Base-by-base conservation (phyloP, 1,140 invertebrate species). In the Gryon sp. region DNA sequence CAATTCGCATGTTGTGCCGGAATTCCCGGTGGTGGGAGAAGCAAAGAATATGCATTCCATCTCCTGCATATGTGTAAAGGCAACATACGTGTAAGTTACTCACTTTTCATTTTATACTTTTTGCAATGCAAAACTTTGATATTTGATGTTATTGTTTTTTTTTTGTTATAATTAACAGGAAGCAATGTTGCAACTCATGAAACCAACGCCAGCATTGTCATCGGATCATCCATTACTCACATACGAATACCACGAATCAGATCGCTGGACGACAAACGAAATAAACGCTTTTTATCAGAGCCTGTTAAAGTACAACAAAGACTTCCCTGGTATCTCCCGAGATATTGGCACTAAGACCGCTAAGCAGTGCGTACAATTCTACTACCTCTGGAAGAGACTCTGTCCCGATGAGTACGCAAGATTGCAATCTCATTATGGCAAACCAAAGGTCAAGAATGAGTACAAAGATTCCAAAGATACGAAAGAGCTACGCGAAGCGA, bases 341-440 rank as follows among this genome's bases (percentile, higher is more conserved):
- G 94, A 97, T 89, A 95, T 98, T 80, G 92, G 91, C 80, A 94
- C 93, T 15, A 99, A 99, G 91, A 92, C 94, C 38, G 93, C 94
- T 2, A 97, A 96, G 83, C 96, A 99, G 83, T 99, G 98, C 90
- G 91, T 99, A 78, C 96, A 98, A 90, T 99, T 99, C 89, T 99
- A 99, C 88, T 99, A 99, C 86, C 92, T 98, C 78, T 99, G 98
- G 98, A 99, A 99, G 89, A 97, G 97, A 88, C 92, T 97, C 9
- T 97, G 96, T 78, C 93, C 94, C 50, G 95, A 97, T 84, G 96
- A 95, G 77, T 94, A 95, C 82, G 92, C 92, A 80, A 89, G 91
- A 66, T 81, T 95, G 20, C 89, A 93, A 69, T 75, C 82, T 52
- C 80, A 82, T 43, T 83, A 88, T 32, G 84, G 87, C 32, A 87